Evolutionary conservation across 2,888 invertebrate species (phyloP).

Genomic region (Unio delphinus): DNA sequence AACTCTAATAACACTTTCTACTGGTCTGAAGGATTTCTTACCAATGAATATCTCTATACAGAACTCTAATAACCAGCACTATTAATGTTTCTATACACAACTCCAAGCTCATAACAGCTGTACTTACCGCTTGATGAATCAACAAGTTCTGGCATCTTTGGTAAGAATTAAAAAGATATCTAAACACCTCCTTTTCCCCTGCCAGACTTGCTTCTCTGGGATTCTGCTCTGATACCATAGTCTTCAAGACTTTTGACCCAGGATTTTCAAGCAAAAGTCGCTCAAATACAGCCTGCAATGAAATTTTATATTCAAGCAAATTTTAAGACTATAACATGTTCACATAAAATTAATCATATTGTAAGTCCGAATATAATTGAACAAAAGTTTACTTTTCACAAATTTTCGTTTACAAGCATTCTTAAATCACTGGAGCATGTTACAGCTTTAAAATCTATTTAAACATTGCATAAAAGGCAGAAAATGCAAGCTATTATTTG

Average conservation of each 20-base stretch:
- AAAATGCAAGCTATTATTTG: too few species aligned
- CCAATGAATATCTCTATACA: too few species aligned
- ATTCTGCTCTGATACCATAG: constrained; percentile 15
- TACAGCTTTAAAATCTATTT: too few species aligned
- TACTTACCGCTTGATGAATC: constrained; percentile 15
- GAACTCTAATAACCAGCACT: too few species aligned
- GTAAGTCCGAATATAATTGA: too few species aligned
- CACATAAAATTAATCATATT: neutral
- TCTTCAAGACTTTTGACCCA: constrained; percentile 30
- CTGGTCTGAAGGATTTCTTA: too few species aligned
- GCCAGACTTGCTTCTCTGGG: constrained; percentile 38
- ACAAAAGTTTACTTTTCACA: too few species aligned
- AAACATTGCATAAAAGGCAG: too few species aligned
- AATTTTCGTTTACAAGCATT: too few species aligned
- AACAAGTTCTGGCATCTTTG: constrained; percentile 23
- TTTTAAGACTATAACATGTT: neutral
- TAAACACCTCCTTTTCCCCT: constrained; percentile 53
- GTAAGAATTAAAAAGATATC: constrained; percentile 61
- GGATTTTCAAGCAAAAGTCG: constrained; percentile 58
- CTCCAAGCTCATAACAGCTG: neutral
- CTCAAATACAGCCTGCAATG: constrained; percentile 65
- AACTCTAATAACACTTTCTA: too few species aligned
- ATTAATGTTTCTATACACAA: neutral
- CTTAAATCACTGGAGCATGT: too few species aligned
- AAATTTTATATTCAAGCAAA: neutral